Evolutionary conservation across 2,797 vertebrate genomes (phyloP).

Genomic region (Pyrocephalus nanus): DNA sequence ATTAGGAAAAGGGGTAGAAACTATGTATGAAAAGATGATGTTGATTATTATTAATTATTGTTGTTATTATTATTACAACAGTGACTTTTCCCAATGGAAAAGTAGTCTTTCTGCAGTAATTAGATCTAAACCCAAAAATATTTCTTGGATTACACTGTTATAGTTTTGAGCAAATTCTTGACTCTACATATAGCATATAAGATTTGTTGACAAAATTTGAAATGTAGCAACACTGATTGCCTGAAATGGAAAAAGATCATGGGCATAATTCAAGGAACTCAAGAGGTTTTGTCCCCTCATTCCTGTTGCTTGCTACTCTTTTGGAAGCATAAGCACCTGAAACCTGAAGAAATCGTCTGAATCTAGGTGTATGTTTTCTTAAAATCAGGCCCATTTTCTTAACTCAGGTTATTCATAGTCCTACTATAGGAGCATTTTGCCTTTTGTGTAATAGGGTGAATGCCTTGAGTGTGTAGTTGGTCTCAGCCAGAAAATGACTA

Average conservation of each 20-base stretch:
- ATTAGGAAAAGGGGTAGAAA: not conserved
- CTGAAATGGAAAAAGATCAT: not conserved
- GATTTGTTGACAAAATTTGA: not conserved
- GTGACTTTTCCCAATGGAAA: not conserved
- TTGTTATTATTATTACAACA: not conserved
- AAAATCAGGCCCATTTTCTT: not conserved
- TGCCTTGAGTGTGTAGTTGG: not conserved
- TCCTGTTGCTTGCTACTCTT: not conserved
- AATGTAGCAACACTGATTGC: not conserved
- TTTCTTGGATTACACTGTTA: not conserved
- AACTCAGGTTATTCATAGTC: not conserved
- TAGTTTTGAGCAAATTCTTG: not conserved
- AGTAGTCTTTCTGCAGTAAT: not conserved
- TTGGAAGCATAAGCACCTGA: not conserved
- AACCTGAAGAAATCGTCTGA: not conserved
- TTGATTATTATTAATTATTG: not conserved
- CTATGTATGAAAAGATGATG: not conserved
- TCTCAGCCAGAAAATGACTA: not conserved
- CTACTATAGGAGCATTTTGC: not conserved
- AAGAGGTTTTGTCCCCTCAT: not conserved
- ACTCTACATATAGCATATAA: not conserved
- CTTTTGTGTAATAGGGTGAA: not conserved
- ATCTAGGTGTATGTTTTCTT: not conserved
- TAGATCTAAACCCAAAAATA: not conserved
- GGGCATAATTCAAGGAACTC: not conserved